Evolutionary conservation across 2,797 vertebrate species (phyloP), one percentile per base, ranked within the genome.

Genomic region (Chanos chanos): DNA sequence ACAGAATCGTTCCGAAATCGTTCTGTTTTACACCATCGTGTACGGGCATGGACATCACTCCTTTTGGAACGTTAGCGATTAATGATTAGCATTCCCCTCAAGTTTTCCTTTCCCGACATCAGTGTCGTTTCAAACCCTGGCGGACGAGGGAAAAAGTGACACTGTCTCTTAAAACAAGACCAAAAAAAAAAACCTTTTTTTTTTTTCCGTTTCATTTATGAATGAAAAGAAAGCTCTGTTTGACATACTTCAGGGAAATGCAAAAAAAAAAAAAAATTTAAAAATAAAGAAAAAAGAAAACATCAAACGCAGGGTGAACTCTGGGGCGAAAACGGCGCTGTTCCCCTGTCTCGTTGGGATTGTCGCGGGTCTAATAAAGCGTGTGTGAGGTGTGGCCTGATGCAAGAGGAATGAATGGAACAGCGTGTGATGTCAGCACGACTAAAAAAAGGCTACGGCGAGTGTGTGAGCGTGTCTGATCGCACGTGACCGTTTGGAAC

Each of bases 241-340:
- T 55, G 30, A 30, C n/a, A 41, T 45, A 57, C 39, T 39, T 48
- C 19, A 56, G 66, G 58, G 67, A 66, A 68, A 68, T 58, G n/a
- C n/a, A n/a, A n/a, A n/a, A n/a, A n/a, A n/a, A n/a, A n/a, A n/a
- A n/a, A n/a, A n/a, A n/a, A n/a, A n/a, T n/a, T n/a, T n/a, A n/a
- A n/a, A n/a, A n/a, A n/a, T n/a, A n/a, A n/a, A n/a, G n/a, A n/a
- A n/a, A n/a, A n/a, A n/a, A n/a, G n/a, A 43, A 65, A 66, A 72
- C 60, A 52, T 68, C 51, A 54, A 68, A 68, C 12, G 34, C 39
- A 24, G 39, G 33, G 9, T 16, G 28, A 53, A 59, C 48, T 55
- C 36, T 25, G 45, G 49, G 34, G 52, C 48, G 37, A 34, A 41
- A 18, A 44, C 16, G 50, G 22, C 30, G 19, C 39, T 68, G 34